Conservation (phyloP, 2,888 invertebrate species). For the Nipponacmea schrenckii region DNA sequence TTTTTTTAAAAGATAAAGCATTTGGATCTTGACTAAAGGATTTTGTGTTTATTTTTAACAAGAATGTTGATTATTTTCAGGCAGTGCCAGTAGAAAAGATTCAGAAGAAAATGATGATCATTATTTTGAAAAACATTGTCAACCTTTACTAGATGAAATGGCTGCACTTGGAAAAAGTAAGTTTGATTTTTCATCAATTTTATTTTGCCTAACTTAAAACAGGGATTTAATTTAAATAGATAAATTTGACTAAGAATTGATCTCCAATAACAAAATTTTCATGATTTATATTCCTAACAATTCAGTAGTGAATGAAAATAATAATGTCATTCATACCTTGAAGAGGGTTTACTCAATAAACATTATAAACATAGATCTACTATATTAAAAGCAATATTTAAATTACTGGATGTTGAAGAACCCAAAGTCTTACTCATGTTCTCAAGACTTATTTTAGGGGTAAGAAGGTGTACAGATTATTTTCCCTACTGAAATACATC, state of each 20-base stretch:
- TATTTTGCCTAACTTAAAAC: neutral
- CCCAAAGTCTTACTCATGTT: constrained; percentile 79
- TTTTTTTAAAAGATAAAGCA: too few relatives aligned
- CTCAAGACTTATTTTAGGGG: constrained; percentile 82
- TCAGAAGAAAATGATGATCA: constrained; percentile 44
- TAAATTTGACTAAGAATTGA: too few relatives aligned
- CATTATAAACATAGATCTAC: constrained; percentile 72
- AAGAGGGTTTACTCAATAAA: constrained; percentile 62
- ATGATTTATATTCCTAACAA: too few relatives aligned
- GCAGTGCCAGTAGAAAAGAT: constrained; percentile 57
- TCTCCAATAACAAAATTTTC: too few relatives aligned
- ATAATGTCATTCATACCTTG: too few relatives aligned
- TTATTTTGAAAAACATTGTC: constrained; percentile 49
- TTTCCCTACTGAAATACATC: too few relatives aligned
- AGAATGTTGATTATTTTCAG: constrained; percentile 29
- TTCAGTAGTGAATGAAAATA: too few relatives aligned
- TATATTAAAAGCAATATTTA: constrained; percentile 78
- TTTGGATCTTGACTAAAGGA: too few relatives aligned
- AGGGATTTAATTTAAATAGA: too few relatives aligned
- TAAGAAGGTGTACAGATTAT: constrained; percentile 72
- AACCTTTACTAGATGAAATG: constrained; percentile 58
- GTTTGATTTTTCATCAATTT: constrained; percentile 16
- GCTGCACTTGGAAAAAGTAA: constrained; percentile 55
- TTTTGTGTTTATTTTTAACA: too few relatives aligned
- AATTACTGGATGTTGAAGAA: constrained; percentile 79